Base-by-base conservation (phyloP, 2,888 invertebrate genomes). In the Microplitis manilae region DNA sequence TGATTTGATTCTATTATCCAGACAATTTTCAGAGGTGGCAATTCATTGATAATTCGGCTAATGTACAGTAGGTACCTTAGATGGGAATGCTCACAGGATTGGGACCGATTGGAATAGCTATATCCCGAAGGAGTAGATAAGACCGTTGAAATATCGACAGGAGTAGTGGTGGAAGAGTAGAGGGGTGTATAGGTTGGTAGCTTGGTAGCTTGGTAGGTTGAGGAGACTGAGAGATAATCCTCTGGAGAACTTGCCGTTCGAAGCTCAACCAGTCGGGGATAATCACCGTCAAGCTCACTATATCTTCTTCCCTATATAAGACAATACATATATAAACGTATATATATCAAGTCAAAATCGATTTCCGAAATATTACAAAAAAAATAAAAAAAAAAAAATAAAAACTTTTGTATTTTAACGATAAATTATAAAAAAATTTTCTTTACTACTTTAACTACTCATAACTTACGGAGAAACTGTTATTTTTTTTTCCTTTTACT, bases 101-200 rank as follows among this genome's bases (percentile, higher is more conserved):
- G 77, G 77, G 79, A 80, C 75, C 79, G 79, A 84, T 83, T 83
- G 80, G 81, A 83, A 80, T 82, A 81, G 83, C 81, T 82, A 84
- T 50, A 50, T 86, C 85, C 86, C 84, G 81, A 83, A 85, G 85
- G 86, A 86, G 83, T 83, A 85, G 87, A 87, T 87, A 87, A 87
- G 86, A 83, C 85, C 85, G 85, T 84, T 86, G 87, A 87, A 87
- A 86, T 87, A 87, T 87, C 87, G 87, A 87, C 86, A 86, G 84
- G 79, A 83, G 82, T 83, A 50, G 50, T 50, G 30, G 30, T 30
- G 30, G 30, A 30, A 30, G 30, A 4, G 13, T 50, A 85, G 85
- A 86, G 86, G 86, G 86, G 85, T 86, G 83, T 86, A 84, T 84
- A 79, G 41, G 61, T 60, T 39, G 15, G 41, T 41, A 41, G 41